Evolutionary conservation across 2,888 invertebrate genomes (phyloP).

Genomic region (Hecatera dysodea): DNA sequence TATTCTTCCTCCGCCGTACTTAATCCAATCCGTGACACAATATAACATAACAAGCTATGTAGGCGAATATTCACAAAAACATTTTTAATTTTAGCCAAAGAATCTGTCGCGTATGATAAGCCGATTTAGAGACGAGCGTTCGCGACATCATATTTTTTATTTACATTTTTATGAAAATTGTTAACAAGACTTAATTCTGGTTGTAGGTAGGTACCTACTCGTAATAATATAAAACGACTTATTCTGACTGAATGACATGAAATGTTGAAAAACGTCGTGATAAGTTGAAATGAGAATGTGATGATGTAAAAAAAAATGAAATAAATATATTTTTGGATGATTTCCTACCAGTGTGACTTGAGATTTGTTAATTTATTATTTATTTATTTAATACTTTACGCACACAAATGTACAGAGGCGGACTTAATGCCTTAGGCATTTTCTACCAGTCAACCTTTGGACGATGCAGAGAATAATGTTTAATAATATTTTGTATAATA

Average conservation of each 20-base stretch:
- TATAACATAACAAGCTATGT: constrained; percentile 21
- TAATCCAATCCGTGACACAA: constrained; percentile 41
- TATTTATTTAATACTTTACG: no score
- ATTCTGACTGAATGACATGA: not conserved
- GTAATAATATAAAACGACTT: constrained; percentile 8
- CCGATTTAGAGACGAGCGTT: constrained; percentile 51
- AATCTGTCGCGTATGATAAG: constrained; percentile 48
- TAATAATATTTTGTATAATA: no score
- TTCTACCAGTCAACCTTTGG: no score
- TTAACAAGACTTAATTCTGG: constrained; percentile 33
- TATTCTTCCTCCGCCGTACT: constrained; percentile 9
- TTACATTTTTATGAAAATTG: constrained; percentile 57
- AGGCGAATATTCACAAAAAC: constrained; percentile 22
- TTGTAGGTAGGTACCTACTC: not conserved
- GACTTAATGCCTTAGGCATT: no score
- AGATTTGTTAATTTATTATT: not conserved
- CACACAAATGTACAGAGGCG: no score
- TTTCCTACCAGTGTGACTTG: not conserved
- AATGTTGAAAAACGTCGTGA: constrained; percentile 12
- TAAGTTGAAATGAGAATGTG: constrained; percentile 24
- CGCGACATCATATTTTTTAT: constrained; percentile 39
- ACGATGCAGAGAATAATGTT: no score
- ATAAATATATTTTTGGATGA: not conserved
- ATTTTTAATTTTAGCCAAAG: constrained; percentile 56
- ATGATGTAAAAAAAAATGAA: constrained; percentile 16